phyloP scores from a whole-genome alignment of 2,113 vertebrate species.

The Anhinga anhinga region DNA sequence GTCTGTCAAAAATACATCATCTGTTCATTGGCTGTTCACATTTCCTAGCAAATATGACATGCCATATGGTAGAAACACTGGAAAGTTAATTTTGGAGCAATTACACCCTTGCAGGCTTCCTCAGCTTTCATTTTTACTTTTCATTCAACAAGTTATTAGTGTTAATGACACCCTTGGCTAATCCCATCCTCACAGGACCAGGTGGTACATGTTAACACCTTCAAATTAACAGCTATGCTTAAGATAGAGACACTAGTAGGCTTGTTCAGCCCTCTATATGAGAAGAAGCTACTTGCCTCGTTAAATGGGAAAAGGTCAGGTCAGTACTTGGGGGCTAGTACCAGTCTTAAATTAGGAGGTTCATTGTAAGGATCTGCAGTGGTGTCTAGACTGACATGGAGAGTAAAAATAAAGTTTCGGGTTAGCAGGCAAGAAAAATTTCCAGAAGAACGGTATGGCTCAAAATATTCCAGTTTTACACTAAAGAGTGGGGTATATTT shows the following conservation, averaged over 20 bases:
- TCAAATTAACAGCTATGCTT: conserved; percentile 11
- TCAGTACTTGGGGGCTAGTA: accelerated
- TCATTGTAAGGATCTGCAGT: neutral
- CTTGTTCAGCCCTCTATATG: neutral
- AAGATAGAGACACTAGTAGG: neutral
- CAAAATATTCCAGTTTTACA: neutral
- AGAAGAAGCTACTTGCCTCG: neutral
- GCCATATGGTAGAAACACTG: neutral
- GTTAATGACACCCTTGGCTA: conserved; percentile 29
- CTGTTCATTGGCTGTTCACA: neutral
- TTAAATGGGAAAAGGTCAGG: neutral
- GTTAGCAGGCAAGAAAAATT: neutral
- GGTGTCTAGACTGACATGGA: neutral
- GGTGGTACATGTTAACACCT: conserved; percentile 35
- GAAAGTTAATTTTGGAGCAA: conserved; percentile 45
- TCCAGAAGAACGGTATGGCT: neutral
- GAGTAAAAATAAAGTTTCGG: neutral
- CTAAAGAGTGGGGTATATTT: neutral
- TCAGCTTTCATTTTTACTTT: conserved; percentile 36
- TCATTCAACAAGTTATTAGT: conserved; percentile 26
- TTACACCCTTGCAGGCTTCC: neutral
- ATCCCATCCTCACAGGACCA: conserved; percentile 13
- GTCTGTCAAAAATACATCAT: neutral
- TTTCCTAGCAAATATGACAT: neutral
- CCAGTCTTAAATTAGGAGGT: neutral